Percentiles rank a stretch among this genome's conserved stretches.
Conservation (phyloP, 2,113 vertebrate species). For the Leiothrix lutea region DNA sequence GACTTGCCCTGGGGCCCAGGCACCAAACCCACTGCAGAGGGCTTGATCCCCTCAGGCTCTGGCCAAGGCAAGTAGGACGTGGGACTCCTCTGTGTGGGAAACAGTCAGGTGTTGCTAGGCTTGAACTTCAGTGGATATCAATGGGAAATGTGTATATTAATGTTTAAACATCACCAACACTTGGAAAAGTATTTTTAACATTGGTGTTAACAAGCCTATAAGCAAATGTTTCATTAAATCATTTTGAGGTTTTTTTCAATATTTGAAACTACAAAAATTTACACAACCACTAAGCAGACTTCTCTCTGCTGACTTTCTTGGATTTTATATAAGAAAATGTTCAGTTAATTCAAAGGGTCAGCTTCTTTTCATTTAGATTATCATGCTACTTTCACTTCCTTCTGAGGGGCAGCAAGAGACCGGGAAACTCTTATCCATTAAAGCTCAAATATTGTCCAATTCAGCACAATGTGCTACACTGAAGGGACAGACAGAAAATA, state of each 20-base stretch:
- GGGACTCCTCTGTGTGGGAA: background rate
- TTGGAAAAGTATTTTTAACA: background rate
- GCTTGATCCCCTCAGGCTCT: background rate
- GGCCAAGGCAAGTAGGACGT: background rate
- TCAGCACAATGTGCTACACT: fast-evolving
- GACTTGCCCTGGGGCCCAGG: background rate
- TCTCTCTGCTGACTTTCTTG: background rate
- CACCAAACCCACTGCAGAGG: background rate
- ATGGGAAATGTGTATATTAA: too few species aligned
- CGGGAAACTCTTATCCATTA: background rate
- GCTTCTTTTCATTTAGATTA: background rate
- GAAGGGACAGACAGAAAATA: background rate
- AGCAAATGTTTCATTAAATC: background rate
- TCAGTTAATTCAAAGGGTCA: background rate
- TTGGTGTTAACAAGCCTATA: background rate
- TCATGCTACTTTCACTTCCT: background rate
- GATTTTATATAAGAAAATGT: background rate
- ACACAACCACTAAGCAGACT: background rate
- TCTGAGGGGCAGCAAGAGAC: background rate
- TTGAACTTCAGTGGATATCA: too few species aligned
- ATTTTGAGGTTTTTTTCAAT: background rate
- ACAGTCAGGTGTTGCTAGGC: too few species aligned
- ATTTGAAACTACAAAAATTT: background rate
- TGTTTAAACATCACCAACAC: too few species aligned
- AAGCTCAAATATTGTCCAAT: background rate